Conservation (phyloP, 2,888 invertebrate species). For the Fragum sueziense region DNA sequence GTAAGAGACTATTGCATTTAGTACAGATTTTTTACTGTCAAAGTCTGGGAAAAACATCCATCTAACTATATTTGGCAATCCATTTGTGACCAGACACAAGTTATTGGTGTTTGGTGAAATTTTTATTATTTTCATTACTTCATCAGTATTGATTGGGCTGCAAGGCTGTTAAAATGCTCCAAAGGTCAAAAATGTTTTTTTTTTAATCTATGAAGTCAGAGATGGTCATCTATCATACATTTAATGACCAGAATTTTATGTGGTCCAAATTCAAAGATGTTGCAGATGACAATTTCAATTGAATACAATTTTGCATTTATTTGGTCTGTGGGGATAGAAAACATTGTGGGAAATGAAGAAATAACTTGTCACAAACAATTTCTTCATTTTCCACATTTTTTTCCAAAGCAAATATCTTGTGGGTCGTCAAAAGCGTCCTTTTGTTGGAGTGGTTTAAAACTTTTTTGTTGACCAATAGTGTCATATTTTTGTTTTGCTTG, state of each 20-base stretch:
- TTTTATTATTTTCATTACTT: constrained; percentile 17
- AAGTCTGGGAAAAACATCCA: neutral
- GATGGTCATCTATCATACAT: no score
- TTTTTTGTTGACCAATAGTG: neutral
- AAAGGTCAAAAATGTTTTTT: no score
- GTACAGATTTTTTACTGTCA: neutral
- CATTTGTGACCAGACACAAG: constrained; percentile 12
- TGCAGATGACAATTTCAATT: no score
- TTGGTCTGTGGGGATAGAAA: neutral
- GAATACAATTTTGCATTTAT: no score
- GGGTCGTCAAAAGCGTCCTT: no score
- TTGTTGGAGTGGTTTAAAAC: neutral
- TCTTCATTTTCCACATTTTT: no score
- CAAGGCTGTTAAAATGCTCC: no score
- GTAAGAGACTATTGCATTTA: neutral
- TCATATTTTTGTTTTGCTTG: neutral
- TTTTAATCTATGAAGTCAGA: no score
- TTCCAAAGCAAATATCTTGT: no score
- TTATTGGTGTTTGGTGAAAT: constrained; percentile 5
- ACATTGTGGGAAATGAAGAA: constrained; percentile 1
- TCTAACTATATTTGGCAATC: constrained; percentile 5
- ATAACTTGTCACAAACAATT: neutral
- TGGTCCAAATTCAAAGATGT: no score
- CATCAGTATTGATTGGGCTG: constrained; percentile 8
- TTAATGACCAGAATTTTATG: no score